Percentiles rank a stretch among this genome's conserved stretches.
phyloP scores from a whole-genome alignment of 2,113 vertebrate species.

The Oreochromis niloticus region DNA sequence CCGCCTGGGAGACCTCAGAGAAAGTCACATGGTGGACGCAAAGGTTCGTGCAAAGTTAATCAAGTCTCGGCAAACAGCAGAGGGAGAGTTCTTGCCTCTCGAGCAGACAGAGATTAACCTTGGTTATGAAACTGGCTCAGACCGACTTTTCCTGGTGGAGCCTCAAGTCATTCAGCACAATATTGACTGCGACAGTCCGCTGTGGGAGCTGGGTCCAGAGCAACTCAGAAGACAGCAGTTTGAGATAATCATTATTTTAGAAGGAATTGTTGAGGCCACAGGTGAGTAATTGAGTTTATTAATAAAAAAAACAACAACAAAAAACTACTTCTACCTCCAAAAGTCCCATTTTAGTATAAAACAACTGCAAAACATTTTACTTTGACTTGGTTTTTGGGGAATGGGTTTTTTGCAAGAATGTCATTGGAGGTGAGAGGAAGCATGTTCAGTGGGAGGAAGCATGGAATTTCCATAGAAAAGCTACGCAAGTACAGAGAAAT shows the following conservation, averaged over 20 bases:
- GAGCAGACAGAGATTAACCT: conserved; percentile 76
- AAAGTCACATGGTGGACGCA: conserved; percentile 77
- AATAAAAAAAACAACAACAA: neutral
- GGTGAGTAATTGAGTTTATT: conserved; percentile 35
- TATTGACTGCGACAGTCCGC: conserved; percentile 68
- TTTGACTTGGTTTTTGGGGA: neutral
- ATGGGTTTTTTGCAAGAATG: fast-evolving
- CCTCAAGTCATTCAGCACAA: conserved; percentile 73
- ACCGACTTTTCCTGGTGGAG: conserved; percentile 73
- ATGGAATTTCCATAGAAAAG: neutral
- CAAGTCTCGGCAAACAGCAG: conserved; percentile 68
- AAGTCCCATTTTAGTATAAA: neutral
- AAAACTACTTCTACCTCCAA: neutral
- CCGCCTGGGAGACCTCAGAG: conserved; percentile 66
- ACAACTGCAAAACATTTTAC: neutral
- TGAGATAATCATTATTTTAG: conserved; percentile 74
- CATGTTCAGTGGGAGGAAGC: neutral
- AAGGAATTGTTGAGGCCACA: conserved; percentile 77
- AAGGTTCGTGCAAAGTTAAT: conserved; percentile 77
- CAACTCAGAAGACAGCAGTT: conserved; percentile 69
- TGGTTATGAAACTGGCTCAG: conserved; percentile 71
- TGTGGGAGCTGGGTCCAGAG: conserved; percentile 69
- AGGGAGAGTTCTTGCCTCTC: conserved; percentile 74
- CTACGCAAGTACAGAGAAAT: neutral
- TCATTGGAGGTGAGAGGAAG: neutral